Percentiles rank a stretch among this genome's conserved stretches.
These are phyloP conservation scores for Chaetophractus vellerosus DNA, from an alignment of 2,797 vertebrate genomes.

Conservation along the genomic window DNA sequence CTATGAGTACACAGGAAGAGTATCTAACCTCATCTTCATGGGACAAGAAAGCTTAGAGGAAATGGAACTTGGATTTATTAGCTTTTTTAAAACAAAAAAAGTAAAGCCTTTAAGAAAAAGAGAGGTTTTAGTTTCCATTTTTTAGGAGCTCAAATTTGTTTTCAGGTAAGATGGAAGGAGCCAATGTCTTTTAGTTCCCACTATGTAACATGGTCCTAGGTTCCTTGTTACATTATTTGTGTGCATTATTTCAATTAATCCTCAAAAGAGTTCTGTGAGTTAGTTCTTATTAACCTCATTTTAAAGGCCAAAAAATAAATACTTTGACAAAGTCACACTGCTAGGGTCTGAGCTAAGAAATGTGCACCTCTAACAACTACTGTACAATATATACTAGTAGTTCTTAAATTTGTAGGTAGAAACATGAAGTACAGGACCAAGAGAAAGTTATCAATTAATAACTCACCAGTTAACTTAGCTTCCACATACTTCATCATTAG, in stretches of 20 bases:
- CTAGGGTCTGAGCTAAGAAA: conserved; percentile 9
- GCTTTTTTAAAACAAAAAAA: not conserved
- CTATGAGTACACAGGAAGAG: not conserved
- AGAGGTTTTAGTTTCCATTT: not conserved
- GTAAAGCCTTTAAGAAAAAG: not conserved
- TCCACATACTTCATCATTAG: too few relatives aligned
- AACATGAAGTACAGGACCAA: not conserved
- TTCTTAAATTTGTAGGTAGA: not conserved
- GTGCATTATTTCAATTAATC: not conserved
- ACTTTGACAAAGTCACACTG: not conserved
- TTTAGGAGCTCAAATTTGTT: not conserved
- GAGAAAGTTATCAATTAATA: conserved; percentile 17
- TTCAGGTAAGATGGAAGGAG: not conserved
- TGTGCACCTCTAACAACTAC: not conserved
- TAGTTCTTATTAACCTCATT: not conserved
- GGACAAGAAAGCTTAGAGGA: not conserved
- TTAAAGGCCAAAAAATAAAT: conserved; percentile 27
- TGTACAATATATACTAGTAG: not conserved
- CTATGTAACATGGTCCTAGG: not conserved
- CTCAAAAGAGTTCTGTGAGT: not conserved
- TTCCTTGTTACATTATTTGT: too few relatives aligned
- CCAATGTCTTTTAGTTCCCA: not conserved
- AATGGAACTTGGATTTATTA: too few relatives aligned
- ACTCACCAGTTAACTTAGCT: not conserved
- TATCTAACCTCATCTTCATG: not conserved